Base-by-base conservation (phyloP, 2,888 invertebrate genomes). In the Marasmarcha lunaedactyla region DNA sequence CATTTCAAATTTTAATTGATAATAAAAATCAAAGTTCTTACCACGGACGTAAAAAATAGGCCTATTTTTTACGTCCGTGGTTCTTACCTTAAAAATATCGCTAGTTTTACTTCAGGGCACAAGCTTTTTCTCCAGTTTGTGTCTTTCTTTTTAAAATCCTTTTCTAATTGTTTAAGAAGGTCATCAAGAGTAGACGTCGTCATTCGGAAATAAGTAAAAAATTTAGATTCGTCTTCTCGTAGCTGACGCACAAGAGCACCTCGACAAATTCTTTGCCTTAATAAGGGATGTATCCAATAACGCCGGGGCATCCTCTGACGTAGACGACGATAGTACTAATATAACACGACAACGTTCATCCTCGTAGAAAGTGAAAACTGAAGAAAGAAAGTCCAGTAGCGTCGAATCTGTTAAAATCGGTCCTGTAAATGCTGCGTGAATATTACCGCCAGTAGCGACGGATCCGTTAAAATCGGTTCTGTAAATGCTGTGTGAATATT, bases 321-420 rank as follows among this genome's bases (percentile, higher is more conserved):
- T 7, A 20, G 39, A 33, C 50, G 48, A 44, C 48, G 52, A 47
- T 46, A 46, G 44, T 49, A 52, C 48, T 47, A 50, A 49, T 49
- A 48, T 44, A 46, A 46, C 39, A 43, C 40, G 40, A 36, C 39
- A 39, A 40, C 42, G 39, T 44, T 36, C 40, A 40, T 20, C 20
- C 20, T 20, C 20, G 20, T 20, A 20, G 20, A 20, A 20, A 20
- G 7, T 42, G 5, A 36, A 14, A 3, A 12, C 9, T 15, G 15
- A 26, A 14, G 44, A 20, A 15, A 41, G 46, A 11, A 36, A 5
- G 20, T 20, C 20, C 7, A 20, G 20, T 20, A 20, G 20, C 20
- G 20, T 5, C 20, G 20, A 5, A 20, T 20, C 20, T 7, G 20
- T 20, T 20, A 20, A 20, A 20, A 20, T 5, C 4, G 20, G 7